A percentile compares a stretch with the other conserved stretches of the same genome.
These are phyloP conservation scores for Epirrita christyi DNA, from an alignment of 2,888 invertebrate species.

Conservation along the genomic window DNA sequence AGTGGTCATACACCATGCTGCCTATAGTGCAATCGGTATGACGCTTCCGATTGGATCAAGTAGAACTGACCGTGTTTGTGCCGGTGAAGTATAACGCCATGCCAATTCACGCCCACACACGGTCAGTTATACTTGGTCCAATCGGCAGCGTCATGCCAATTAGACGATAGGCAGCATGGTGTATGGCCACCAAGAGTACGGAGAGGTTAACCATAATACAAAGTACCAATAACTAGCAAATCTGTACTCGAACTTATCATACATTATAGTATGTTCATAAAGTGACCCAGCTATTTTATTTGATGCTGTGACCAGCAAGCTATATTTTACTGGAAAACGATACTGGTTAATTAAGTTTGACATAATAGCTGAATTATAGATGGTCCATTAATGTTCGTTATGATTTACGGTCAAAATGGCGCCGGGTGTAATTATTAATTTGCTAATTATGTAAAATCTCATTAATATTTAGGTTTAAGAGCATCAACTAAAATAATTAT, in stretches of 20 bases:
- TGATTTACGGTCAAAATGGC: conserved; percentile 47
- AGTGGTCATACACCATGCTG: no score
- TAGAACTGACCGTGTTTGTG: no score
- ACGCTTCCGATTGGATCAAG: no score
- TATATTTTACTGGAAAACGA: conserved; percentile 53
- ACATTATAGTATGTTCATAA: not conserved
- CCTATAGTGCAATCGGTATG: no score
- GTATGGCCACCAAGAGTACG: no score
- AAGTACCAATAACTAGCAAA: not conserved
- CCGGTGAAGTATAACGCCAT: no score
- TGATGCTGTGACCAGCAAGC: conserved; percentile 27
- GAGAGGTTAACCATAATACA: not conserved
- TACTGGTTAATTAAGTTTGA: conserved; percentile 54
- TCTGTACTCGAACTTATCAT: not conserved
- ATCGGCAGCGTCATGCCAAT: no score
- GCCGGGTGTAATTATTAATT: conserved; percentile 37
- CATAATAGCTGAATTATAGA: conserved; percentile 55
- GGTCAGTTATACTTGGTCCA: no score
- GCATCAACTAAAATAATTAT: conserved; percentile 5
- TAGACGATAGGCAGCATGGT: no score
- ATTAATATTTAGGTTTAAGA: conserved; percentile 11
- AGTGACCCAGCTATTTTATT: conserved; percentile 15
- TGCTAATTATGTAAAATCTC: conserved; percentile 32
- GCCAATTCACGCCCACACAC: no score
- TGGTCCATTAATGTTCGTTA: conserved; percentile 51